Evolutionary conservation across 2,113 vertebrate species (phyloP).

Genomic region (Crypturellus undulatus): DNA sequence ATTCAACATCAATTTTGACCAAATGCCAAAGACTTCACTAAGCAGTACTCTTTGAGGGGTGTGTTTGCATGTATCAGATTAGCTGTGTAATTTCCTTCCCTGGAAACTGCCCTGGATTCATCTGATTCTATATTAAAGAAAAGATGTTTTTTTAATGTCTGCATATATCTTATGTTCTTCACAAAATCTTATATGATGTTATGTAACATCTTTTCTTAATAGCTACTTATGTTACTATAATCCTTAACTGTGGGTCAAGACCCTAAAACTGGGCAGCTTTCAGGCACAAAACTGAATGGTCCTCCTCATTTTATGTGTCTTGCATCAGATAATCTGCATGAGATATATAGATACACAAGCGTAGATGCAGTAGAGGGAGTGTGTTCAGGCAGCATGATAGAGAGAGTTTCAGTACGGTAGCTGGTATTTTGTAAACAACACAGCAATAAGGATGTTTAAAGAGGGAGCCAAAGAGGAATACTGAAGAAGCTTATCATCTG

Average conservation of each 20-base stretch:
- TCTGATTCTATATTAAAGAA: neutral
- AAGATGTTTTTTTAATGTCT: neutral
- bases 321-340: neutral
- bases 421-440: conserved; percentile 8
- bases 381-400: neutral
- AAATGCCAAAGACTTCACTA: neutral
- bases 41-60: neutral
- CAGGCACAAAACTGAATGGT: neutral
- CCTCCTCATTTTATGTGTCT: neutral
- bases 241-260: neutral
- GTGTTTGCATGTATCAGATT: neutral
- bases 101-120: neutral
- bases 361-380: neutral
- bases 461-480: neutral
- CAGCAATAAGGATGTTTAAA: neutral
- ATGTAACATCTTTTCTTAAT: neutral
- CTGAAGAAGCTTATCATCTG: neutral
- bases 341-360: neutral
- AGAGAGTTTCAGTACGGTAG: neutral
- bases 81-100: neutral
- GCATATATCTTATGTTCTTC: neutral
- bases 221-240: neutral
- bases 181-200: neutral
- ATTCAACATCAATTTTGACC: neutral
- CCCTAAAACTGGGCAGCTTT: neutral